Conservation (phyloP, 2,113 vertebrate species). For the Mormyrus iriodes region DNA sequence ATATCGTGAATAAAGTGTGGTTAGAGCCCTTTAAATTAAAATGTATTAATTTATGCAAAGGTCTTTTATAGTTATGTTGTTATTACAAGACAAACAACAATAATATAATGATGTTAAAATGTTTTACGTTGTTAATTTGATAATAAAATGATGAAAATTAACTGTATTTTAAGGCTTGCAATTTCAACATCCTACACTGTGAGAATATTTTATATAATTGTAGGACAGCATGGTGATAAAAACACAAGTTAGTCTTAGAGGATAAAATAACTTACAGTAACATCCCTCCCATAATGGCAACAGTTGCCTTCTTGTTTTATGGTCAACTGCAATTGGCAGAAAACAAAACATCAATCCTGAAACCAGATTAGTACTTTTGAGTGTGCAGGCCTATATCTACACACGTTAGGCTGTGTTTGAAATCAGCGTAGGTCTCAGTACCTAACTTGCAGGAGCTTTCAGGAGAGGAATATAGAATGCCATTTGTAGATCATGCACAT, state of each 20-base stretch:
- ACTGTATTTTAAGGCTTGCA: too few relatives aligned
- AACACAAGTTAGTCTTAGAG: background rate
- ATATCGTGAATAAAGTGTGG: background rate
- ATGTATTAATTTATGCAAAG: background rate
- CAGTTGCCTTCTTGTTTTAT: background rate
- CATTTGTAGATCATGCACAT: slow-evolving; percentile 37
- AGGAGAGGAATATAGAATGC: slow-evolving; percentile 34
- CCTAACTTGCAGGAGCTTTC: background rate
- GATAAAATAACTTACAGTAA: background rate
- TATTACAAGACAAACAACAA: too few relatives aligned
- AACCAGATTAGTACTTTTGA: too few relatives aligned
- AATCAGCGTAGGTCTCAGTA: background rate
- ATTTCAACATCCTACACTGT: background rate
- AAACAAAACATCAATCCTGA: background rate
- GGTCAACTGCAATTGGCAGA: background rate
- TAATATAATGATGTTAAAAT: background rate
- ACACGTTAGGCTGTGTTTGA: background rate
- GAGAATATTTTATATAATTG: background rate
- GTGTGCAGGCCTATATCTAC: background rate
- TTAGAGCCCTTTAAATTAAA: background rate
- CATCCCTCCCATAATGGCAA: background rate
- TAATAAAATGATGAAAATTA: background rate
- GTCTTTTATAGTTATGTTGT: background rate
- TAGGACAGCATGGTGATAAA: background rate
- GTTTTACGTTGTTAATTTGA: background rate